Evolutionary conservation across 2,888 invertebrate genomes (phyloP), one percentile per base, ranked within the genome.

Genomic region (Eupithecia pulchellata): DNA sequence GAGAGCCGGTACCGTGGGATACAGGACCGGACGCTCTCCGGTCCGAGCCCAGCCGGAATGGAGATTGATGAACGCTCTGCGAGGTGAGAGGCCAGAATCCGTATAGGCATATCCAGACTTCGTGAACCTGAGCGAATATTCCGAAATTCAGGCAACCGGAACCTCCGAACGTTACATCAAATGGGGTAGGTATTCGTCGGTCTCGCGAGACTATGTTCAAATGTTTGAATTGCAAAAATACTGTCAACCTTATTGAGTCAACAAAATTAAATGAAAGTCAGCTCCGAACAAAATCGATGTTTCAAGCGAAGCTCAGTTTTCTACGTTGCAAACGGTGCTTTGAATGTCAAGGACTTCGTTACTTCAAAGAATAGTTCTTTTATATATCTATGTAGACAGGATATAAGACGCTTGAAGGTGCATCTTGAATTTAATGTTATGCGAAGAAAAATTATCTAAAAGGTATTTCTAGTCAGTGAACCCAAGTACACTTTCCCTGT

Each of bases 1-100:
- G 82, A 76, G 78, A 80, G 86, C 83, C 47, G 58, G 66, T 67
- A 79, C 83, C 89, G 88, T 89, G 89, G 83, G 89, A 88, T 78
- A 68, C 70, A 58, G 73, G 64, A 69, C 62, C 39, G 64, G 57
- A 66, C 68, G 71, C 68, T 64, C 67, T 62, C 71, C 62, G 34
- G 64, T 64, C 52, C 64, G 64, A 39, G 60, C 55, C 61, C 29
- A 74, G 65, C 52, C 34, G 3, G 64, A 71, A 61, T 61, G 34
- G 61, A 61, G 61, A 61, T 61, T 61, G 61, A 61, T 61, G 61
- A 60, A 60, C 60, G n/a, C 14, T 17, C 60, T 58, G 17, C 32
- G n/a, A 52, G 52, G 52, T 29, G 57, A 27, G 61, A 61, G 34
- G 61, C 11, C 61, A 14, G 61, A 34, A 34, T 61, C 32, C 60